Evolutionary conservation across 2,797 vertebrate species (phyloP), one percentile per base, ranked within the genome.

Genomic region (Ciconia nigra): DNA sequence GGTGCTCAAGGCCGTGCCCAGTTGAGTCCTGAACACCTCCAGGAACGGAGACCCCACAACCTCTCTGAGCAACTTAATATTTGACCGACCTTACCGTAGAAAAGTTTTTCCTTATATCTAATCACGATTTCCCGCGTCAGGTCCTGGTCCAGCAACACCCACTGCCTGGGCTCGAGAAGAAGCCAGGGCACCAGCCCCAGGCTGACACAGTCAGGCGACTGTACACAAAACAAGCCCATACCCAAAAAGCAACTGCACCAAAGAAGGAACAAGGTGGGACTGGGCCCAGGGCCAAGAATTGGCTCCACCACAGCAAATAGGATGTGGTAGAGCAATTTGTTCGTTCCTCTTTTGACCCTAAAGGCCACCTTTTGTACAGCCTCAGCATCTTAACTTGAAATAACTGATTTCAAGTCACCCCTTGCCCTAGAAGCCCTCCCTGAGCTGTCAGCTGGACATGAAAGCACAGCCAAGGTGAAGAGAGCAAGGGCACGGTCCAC

Each of bases 51-150:
- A 26, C 62, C 57, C 10, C 58, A 63, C 25, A 72, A 0, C 28
- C 14, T 65, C 66, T 84, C 54, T 24, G 26, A 14, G 29, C 9
- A 74, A 6, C 42, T 42, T 47, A 18, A 0, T 42, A 35, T 39
- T 72, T 54, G 29, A 65, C 24, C 46, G 87, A 6, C 46, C 16
- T 77, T 74, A 65, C 24, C 46, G 33, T 0, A 69, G 33, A 22
- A 22, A 76, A 73, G 11, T 2, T 62, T 69, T 49, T 49, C 46
- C 33, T 83, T 46, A 3, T 11, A 12, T 35, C 35, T 54, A 59
- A 41, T 5, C 13, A 19, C 0, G 0, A 1, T 54, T 46, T 69
- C 13, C 49, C 61, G 33, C 0, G 0, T 3, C 7, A 11, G 31
- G 29, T 76, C 57, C 77, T 11, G 2, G 39, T 10, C 8, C 41